Percentiles rank a stretch among this genome's conserved stretches.
Evolutionary conservation across 2,888 invertebrate species (phyloP).

Genomic region (Allolobophora icterica): DNA sequence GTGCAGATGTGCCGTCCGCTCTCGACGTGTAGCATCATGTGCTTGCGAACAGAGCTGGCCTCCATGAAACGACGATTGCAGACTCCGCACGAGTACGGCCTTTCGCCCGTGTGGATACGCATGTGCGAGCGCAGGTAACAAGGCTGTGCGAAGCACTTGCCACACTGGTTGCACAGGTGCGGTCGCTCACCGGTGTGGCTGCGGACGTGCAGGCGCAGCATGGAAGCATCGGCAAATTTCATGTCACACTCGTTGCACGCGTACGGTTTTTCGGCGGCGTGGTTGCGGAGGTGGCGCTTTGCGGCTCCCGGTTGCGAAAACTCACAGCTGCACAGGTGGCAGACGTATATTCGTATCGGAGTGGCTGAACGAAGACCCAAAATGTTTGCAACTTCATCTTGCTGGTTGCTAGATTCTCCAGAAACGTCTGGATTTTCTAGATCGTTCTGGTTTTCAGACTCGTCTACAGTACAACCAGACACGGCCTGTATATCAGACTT

Average conservation of each 20-base stretch:
- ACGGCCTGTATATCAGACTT: background rate
- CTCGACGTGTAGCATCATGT: conserved; percentile 8
- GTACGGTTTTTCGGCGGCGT: conserved; percentile 10
- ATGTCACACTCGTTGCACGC: conserved; percentile 11
- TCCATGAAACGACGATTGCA: background rate
- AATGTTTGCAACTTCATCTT: background rate
- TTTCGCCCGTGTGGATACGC: background rate
- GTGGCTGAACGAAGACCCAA: conserved; percentile 7
- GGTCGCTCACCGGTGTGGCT: background rate
- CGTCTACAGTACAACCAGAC: background rate
- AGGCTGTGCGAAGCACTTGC: conserved; percentile 5
- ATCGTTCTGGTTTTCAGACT: conserved; percentile 12
- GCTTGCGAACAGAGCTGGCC: background rate
- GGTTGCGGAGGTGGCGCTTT: conserved; percentile 5
- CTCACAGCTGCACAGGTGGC: conserved; percentile 7
- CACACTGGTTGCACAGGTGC: conserved; percentile 17
- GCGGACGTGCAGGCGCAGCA: background rate
- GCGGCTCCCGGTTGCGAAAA: background rate
- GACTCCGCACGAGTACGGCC: background rate
- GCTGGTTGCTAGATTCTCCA: background rate
- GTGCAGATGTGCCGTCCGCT: background rate
- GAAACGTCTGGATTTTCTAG: background rate
- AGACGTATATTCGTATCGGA: conserved; percentile 11
- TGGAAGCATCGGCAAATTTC: conserved; percentile 8
- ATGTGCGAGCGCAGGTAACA: conserved; percentile 17